phyloP scores from a whole-genome alignment of 1,140 invertebrate species.

The Carcinoscorpius rotundicauda region DNA sequence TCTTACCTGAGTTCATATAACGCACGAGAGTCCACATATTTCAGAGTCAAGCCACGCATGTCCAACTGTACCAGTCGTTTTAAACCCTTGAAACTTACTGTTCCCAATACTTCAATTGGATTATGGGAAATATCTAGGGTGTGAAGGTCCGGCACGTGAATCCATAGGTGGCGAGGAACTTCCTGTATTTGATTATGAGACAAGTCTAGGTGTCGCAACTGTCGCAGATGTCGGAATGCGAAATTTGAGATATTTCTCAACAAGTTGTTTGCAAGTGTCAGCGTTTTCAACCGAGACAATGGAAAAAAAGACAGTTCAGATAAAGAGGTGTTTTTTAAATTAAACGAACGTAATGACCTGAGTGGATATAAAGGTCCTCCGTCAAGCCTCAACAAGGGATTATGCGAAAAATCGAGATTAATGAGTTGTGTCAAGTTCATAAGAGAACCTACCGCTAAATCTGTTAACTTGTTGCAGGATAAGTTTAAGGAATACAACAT shows the following conservation, averaged over 20 bases:
- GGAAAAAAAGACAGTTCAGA: constrained; percentile 13
- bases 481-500: constrained; percentile 13
- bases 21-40: constrained; percentile 21
- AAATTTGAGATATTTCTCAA: constrained; percentile 16
- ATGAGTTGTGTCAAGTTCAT: constrained; percentile 56
- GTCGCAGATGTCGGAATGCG: background rate
- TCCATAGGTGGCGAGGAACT: constrained; percentile 23
- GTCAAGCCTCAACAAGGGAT: constrained; percentile 42
- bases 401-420: constrained; percentile 58
- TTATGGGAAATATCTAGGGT: constrained; percentile 19
- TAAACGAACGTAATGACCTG: constrained; percentile 10
- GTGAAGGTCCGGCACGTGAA: constrained; percentile 10
- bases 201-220: constrained; percentile 21
- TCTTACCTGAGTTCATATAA: constrained; percentile 22
- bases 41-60: constrained; percentile 20
- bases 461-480: constrained; percentile 50
- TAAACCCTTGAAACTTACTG: constrained; percentile 19
- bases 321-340: constrained; percentile 10
- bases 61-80: constrained; percentile 21
- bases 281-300: constrained; percentile 11
- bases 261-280: constrained; percentile 19
- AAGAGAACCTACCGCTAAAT: constrained; percentile 54
- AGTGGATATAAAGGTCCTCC: constrained; percentile 8
- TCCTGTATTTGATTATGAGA: constrained; percentile 21
- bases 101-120: constrained; percentile 21